These are phyloP conservation scores for Brachypterus glaber DNA, from an alignment of 2,888 invertebrate species.

Conservation along the genomic window DNA sequence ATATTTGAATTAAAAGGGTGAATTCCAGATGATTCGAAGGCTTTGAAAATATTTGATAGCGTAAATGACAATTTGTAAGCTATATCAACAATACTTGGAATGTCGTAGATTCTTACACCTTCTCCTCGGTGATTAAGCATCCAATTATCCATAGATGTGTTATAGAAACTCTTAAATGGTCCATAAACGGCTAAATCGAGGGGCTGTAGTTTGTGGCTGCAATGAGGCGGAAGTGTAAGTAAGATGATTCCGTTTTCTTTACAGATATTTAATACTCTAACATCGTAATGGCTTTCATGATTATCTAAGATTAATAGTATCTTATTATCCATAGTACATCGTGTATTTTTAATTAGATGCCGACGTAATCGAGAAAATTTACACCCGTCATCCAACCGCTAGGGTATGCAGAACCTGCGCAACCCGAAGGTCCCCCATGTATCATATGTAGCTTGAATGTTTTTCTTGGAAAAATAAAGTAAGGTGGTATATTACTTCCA, in stretches of 20 bases:
- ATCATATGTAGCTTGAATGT: constrained; percentile 6
- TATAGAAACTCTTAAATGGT: constrained; percentile 21
- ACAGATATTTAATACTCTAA: constrained; percentile 8
- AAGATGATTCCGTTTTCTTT: constrained; percentile 16
- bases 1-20: neutral
- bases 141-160: constrained; percentile 18
- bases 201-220: constrained; percentile 24
- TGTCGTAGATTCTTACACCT: constrained; percentile 31
- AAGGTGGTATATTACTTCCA: constrained; percentile 8
- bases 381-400: constrained; percentile 8
- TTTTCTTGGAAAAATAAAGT: constrained; percentile 10
- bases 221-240: constrained; percentile 30
- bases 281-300: constrained; percentile 12
- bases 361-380: constrained; percentile 20
- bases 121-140: constrained; percentile 21
- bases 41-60: neutral
- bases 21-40: neutral
- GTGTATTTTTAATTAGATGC: constrained; percentile 28
- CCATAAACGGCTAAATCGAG: constrained; percentile 22
- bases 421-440: constrained; percentile 1
- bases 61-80: neutral
- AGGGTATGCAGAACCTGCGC: constrained; percentile 2
- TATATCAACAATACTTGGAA: constrained; percentile 16
- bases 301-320: constrained; percentile 10
- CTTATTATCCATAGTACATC: constrained; percentile 1